A percentile compares a stretch with the other conserved stretches of the same genome.
phyloP scores from a whole-genome alignment of 2,888 invertebrate species.

The Drosophila tanythrix region DNA sequence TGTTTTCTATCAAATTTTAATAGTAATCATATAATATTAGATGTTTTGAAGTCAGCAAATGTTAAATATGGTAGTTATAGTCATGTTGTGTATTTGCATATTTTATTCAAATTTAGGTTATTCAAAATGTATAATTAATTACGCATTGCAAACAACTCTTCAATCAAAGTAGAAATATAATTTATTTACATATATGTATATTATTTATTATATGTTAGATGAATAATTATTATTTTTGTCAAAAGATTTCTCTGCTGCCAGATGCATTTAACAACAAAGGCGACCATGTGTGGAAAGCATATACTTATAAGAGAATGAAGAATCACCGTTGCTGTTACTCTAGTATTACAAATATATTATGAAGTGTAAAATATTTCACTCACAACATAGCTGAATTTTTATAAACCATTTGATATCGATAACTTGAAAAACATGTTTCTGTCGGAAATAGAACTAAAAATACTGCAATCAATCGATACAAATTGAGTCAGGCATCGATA shows the following conservation, averaged over 20 bases:
- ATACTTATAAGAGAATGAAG: background rate
- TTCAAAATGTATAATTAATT: background rate
- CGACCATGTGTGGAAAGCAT: too few species aligned
- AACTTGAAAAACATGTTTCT: background rate
- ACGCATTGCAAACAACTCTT: background rate
- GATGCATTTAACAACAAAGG: too few species aligned
- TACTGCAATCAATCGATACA: slow-evolving; percentile 12
- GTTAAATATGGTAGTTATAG: background rate
- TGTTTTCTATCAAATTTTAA: background rate
- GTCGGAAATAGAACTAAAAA: slow-evolving; percentile 11
- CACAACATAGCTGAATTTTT: background rate
- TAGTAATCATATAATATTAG: background rate
- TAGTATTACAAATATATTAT: background rate
- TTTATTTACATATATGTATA: background rate
- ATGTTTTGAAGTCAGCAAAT: background rate
- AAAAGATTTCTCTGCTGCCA: too few species aligned
- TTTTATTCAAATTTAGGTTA: background rate
- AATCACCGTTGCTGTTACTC: background rate
- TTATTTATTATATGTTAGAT: background rate
- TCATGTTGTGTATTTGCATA: background rate
- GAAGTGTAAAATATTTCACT: background rate
- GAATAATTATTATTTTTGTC: too few species aligned
- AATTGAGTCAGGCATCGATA: slow-evolving; percentile 40
- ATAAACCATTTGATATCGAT: background rate
- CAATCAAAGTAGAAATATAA: background rate